Percentiles rank a stretch among this genome's conserved stretches.
These are phyloP conservation scores for Temnothorax unifasciatus DNA, from an alignment of 2,888 invertebrate genomes.

Conservation along the genomic window DNA sequence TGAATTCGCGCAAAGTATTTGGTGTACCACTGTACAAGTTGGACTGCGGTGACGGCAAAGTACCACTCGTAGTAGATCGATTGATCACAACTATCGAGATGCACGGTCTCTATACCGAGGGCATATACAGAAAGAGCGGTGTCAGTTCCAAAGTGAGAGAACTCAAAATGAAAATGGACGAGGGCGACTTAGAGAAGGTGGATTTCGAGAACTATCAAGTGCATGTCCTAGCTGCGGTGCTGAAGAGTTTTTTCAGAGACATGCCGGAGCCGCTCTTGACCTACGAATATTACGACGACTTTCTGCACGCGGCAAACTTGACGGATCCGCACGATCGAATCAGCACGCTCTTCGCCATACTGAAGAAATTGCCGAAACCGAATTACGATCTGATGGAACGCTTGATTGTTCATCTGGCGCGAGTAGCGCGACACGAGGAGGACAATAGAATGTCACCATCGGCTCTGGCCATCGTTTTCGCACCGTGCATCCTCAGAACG, in stretches of 20 bases:
- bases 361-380: conserved; percentile 95
- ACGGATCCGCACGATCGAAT: conserved; percentile 93
- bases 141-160: conserved; percentile 94
- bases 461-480: conserved; percentile 97
- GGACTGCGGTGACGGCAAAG: conserved; percentile 92
- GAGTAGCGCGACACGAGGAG: conserved; percentile 94
- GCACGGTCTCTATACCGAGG: conserved; percentile 96
- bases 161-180: conserved; percentile 92
- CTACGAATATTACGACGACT: conserved; percentile 97
- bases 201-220: conserved; percentile 94
- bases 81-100: conserved; percentile 96
- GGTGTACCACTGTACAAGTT: conserved; percentile 93
- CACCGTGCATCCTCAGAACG: conserved; percentile 96
- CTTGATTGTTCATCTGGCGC: conserved; percentile 96
- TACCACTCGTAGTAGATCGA: conserved; percentile 95
- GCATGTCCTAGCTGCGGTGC: conserved; percentile 95
- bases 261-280: conserved; percentile 97
- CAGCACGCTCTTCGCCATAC: conserved; percentile 93
- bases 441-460: conserved; percentile 97
- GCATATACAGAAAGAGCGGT: conserved; percentile 97
- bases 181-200: conserved; percentile 90
- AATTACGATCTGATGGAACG: conserved; percentile 97
- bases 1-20: conserved; percentile 90
- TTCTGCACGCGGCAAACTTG: conserved; percentile 95
- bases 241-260: conserved; percentile 96